A percentile compares a stretch with the other conserved stretches of the same genome.
phyloP scores from a whole-genome alignment of 2,888 invertebrate genomes.

The Suillia variegata region DNA sequence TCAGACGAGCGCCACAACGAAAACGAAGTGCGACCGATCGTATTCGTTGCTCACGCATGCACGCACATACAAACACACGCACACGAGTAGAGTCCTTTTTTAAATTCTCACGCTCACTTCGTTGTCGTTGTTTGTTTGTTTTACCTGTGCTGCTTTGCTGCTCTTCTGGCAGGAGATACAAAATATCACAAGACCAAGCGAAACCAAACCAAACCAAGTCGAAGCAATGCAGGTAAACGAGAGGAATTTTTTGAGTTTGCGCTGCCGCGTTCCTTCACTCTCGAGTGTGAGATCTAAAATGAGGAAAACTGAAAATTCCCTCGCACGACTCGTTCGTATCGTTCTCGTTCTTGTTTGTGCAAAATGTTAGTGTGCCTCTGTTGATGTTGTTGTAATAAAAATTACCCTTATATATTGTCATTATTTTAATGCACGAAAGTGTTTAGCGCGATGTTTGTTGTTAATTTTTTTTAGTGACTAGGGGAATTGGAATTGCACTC shows the following conservation, averaged over 20 bases:
- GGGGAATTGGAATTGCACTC: no score
- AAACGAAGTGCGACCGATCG: not conserved
- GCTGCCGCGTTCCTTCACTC: conserved; percentile 19
- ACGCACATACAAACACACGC: no score
- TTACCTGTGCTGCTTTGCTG: conserved; percentile 1
- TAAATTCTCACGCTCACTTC: not conserved
- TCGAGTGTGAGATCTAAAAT: conserved; percentile 27
- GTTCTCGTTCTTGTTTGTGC: not conserved
- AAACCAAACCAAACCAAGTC: conserved; percentile 11
- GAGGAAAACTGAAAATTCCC: no score
- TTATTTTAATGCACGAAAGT: no score
- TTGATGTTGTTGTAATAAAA: conserved; percentile 11
- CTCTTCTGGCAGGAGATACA: not conserved
- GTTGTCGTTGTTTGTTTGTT: not conserved
- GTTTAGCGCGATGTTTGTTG: no score
- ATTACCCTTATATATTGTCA: conserved; percentile 29
- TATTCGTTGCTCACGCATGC: not conserved
- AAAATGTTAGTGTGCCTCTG: conserved; percentile 15
- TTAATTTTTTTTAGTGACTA: no score
- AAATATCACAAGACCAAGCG: not conserved
- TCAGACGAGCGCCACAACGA: conserved; percentile 35
- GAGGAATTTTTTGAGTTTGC: not conserved
- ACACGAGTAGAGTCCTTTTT: no score
- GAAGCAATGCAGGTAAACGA: not conserved
- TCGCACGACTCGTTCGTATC: no score